Evolutionary conservation across 1,140 invertebrate species (phyloP), one percentile per base, ranked within the genome.

Genomic region (Mycetomoellerius zeteki): DNA sequence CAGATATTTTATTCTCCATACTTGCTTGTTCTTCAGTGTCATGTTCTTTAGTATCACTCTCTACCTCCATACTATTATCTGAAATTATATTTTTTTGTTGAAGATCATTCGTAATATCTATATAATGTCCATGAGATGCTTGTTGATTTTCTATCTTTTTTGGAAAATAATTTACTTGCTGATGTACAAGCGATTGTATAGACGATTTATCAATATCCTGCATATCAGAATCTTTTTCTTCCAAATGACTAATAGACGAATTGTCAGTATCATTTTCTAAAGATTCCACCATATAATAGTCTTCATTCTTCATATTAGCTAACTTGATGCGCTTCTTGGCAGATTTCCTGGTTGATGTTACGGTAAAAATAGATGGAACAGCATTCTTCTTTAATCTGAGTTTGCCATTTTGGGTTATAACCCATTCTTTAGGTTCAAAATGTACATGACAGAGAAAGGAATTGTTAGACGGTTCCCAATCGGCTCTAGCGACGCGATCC

Each of bases 391-490:
- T 94, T 37, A 95, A 86, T 88, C 92, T 95, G 24, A 95, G 80
- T 86, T 90, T 92, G 7, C 94, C 94, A 85, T 85, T 93, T 52
- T 91, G 73, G 2, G 92, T 91, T 8, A 94, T 77, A n/a, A 91
- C 84, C 94, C 94, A 95, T 65, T 95, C 92, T 64, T 93, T 92
- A 24, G 92, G 69, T 67, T 93, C 90, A 87, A 95, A 95, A 21
- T 95, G 94, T 43, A 92, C 91, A 6, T 95, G 93, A 75, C 94
- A 95, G 4, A 95, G 88, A 86, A 95, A 95, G 1, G 94, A 95
- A 86, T 95, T 95, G 43, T 95, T 94, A 0, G 94, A 95, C 64
- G 94, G 94, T 80, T 94, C 92, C 94, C 94, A 95, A 85, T 94
- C 93, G 14, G 92, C 94, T 56, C 94, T 93, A 24, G 92, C 93